Conservation (phyloP, 2,113 vertebrate species). For the Dicrurus megarhynchus region DNA sequence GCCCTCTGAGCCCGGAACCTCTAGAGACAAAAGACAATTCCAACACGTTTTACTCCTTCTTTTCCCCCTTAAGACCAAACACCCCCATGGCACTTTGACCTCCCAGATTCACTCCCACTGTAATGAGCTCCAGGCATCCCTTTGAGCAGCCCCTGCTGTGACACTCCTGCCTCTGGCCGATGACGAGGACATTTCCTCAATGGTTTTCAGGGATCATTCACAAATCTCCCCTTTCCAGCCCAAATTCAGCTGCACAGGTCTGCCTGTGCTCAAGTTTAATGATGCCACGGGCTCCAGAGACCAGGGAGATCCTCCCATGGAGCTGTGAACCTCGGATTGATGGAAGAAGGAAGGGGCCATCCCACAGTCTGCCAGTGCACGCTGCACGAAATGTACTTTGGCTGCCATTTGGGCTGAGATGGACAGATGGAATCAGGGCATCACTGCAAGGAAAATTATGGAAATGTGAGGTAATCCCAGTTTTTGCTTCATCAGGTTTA, state of each 20-base stretch:
- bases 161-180: neutral
- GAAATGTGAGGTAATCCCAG: neutral
- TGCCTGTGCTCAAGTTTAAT: neutral
- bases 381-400: neutral
- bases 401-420: neutral
- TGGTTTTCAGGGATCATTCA: neutral
- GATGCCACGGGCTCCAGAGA: fast-evolving
- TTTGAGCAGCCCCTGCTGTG: neutral
- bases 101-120: neutral
- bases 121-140: slow-evolving; percentile 27
- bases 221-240: neutral
- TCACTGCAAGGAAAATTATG: fast-evolving
- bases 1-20: neutral
- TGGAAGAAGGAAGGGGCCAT: neutral
- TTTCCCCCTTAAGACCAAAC: neutral
- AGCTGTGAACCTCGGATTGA: fast-evolving
- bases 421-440: neutral
- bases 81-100: neutral
- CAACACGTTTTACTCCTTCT: neutral
- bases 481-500: neutral
- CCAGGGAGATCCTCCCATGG: neutral
- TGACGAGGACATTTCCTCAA: neutral
- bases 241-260: neutral
- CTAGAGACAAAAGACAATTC: neutral
- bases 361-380: neutral